Evolutionary conservation across 2,113 vertebrate species (phyloP), one percentile per base, ranked within the genome.

Genomic region (Forbesichthys papilliferus): DNA sequence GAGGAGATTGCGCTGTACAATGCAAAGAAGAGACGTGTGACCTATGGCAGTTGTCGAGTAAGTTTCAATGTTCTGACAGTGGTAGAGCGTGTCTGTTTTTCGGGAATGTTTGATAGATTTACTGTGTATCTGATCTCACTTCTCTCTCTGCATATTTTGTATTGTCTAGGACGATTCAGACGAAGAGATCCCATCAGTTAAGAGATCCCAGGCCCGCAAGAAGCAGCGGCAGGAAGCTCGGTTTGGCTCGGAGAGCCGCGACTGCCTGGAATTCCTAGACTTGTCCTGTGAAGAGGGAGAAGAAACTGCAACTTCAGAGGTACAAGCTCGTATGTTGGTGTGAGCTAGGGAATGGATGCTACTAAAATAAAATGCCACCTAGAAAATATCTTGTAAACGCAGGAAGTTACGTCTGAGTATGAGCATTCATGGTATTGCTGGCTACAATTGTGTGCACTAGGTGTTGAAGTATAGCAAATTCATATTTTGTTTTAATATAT

Each of bases 201-300:
- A 91, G 74, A 80, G 88, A 59, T 1, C 62, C 0, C 90, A 93
- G 48, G 79, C 91, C 36, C 91, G 91, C 62, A 88, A 93, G 16
- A 92, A 92, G 68, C 91, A 84, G 1, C 69, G 73, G 36, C 86
- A 2, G 62, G 49, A 66, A 27, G 52, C 52, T 9, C 49, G 55
- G 20, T 69, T 61, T 27, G 61, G 61, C 57, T 88, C 89, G 53
- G 76, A 86, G 11, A 84, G 84, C 11, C 73, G 88, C n/a, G 92
- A 92, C 1, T 72, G 87, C 12, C 11, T 78, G 54, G 91, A 90
- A 11, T 87, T 79, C 34, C 67, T 93, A 3, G 94, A 97, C 3
- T 85, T 93, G 5, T 98, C 95, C 0, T 96, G 95, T 74, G 96
- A 96, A 71, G 95, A 96, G 64, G 93, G 92, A 73, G 93, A 96